phyloP scores from a whole-genome alignment of 2,113 vertebrate species.

The Rana temporaria region DNA sequence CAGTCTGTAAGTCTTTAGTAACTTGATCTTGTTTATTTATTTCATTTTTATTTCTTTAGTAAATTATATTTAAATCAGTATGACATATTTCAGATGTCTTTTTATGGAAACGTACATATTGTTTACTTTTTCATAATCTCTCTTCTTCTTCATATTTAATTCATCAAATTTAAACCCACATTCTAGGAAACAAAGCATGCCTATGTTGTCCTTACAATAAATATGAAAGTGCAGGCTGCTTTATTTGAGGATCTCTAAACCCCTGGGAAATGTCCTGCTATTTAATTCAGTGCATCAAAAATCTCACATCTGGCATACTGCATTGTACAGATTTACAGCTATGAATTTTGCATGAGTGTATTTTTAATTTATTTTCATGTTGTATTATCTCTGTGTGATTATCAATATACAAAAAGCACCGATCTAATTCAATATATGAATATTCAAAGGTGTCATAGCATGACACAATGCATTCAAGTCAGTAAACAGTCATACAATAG shows the following conservation, averaged over 20 bases:
- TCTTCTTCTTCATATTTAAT: neutral
- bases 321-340: constrained; percentile 39
- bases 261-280: constrained; percentile 30
- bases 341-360: constrained; percentile 54
- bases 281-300: constrained; percentile 48
- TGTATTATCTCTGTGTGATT: constrained; percentile 51
- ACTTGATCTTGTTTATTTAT: no score
- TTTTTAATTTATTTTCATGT: constrained; percentile 50
- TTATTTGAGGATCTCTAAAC: constrained; percentile 14
- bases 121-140: neutral
- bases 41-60: no score
- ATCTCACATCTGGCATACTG: constrained; percentile 42
- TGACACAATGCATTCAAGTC: constrained; percentile 19
- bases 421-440: constrained; percentile 36
- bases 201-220: constrained; percentile 16
- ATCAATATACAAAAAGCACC: constrained; percentile 46
- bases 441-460: constrained; percentile 31
- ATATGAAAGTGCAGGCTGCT: constrained; percentile 24
- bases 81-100: neutral
- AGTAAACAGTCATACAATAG: neutral
- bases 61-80: no score
- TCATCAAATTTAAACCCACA: neutral
- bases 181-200: neutral
- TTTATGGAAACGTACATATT: neutral
- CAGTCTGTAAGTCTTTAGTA: no score